A percentile compares a stretch with the other conserved stretches of the same genome.
phyloP scores from a whole-genome alignment of 2,888 invertebrate genomes.

The Eristalis intricaria region DNA sequence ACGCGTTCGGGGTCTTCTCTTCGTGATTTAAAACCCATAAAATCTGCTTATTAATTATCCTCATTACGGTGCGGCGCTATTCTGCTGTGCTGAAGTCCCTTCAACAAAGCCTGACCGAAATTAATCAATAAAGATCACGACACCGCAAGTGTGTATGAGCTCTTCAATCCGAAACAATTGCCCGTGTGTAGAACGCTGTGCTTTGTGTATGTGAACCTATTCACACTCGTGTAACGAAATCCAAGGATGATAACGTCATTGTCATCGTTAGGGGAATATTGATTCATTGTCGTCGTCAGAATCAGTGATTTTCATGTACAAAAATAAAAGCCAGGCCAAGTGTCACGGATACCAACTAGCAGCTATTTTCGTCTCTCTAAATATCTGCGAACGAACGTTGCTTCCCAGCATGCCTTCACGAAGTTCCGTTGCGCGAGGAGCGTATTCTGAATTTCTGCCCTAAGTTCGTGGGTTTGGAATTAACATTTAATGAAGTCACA shows the following conservation, averaged over 20 bases:
- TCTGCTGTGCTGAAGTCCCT: not conserved
- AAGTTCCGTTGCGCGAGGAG: not conserved
- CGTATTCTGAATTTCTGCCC: not conserved
- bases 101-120: not conserved
- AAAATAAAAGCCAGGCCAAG: slow-evolving; percentile 2
- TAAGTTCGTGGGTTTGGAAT: not conserved
- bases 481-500: slow-evolving; percentile 6
- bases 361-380: not conserved
- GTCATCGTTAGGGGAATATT: slow-evolving; percentile 5
- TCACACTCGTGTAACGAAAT: not conserved
- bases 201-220: not conserved
- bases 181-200: not conserved
- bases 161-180: slow-evolving; percentile 16
- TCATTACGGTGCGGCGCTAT: not conserved
- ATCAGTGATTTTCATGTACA: not conserved
- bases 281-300: not conserved
- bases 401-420: not conserved
- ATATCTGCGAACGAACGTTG: not conserved
- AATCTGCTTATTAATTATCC: not conserved
- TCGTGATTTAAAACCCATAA: not conserved
- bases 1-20: not conserved
- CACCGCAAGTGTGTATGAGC: not conserved
- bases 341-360: not conserved
- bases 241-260: slow-evolving; percentile 26
- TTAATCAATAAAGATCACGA: slow-evolving; percentile 46